Base-by-base conservation (phyloP, 2,113 vertebrate genomes). In the Oenanthe melanoleuca region DNA sequence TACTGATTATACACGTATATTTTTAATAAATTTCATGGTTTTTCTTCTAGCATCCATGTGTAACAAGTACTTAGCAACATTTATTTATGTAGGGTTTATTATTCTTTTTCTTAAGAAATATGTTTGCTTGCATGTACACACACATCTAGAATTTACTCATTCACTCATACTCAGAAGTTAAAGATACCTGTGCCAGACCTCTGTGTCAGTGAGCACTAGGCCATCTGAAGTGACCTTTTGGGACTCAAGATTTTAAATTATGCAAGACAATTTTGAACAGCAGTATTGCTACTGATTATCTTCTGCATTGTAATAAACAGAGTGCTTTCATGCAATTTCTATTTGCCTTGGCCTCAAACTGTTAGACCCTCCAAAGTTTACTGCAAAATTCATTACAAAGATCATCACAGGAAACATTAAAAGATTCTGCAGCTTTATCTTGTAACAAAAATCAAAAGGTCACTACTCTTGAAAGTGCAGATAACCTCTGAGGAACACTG, bases 371-470 rank as follows among this genome's bases (percentile, higher is more conserved):
- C 45, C 18, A 0, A 77, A 69, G 61, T 84, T 56, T 75, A 59
- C 28, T 71, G 53, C 69, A 87, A 69, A 93, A 87, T 73, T 93
- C 49, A 44, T 12, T 9, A 70, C 78, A 85, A 26, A 29, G 52
- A 93, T 70, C 45, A 91, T 31, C 45, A 65, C 38, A 47, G 64
- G 57, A 88, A 87, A 56, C 42, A 52, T 38, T 47, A 40, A 13
- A 45, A 85, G 38, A 93, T 79, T 72, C 63, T 70, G 45, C 49
- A 67, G 63, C 64, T 89, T 87, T 69, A 57, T 79, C 63, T 66
- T 31, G 40, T 42, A 69, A 71, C 55, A 85, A 91, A 82, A 82
- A 91, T 77, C 84, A 80, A 75, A 95, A 95, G 91, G 93, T 87
- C 91, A 94, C 78, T 66, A 70, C 33, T 88, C 74, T 44, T 19